phyloP scores from a whole-genome alignment of 2,113 vertebrate species.

The Myrmecobius fasciatus region DNA sequence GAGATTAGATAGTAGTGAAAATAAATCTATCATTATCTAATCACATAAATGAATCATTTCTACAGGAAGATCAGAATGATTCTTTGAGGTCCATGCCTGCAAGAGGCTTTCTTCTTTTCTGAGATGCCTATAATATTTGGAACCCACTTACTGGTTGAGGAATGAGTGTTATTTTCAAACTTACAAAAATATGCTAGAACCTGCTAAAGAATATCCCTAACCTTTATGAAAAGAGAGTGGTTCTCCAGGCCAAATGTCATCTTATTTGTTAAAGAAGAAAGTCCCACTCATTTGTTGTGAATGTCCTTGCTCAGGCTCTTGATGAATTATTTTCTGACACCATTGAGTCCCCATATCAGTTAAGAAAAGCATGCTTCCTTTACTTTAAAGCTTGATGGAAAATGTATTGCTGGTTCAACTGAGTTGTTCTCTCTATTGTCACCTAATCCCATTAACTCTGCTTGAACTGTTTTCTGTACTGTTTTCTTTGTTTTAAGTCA shows the following conservation, averaged over 20 bases:
- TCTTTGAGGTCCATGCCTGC: constrained; percentile 95
- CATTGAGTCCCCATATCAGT: constrained; percentile 90
- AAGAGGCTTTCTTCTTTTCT: constrained; percentile 94
- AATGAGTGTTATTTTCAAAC: constrained; percentile 95
- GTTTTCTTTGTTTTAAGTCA: constrained; percentile 91
- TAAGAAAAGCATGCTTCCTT: constrained; percentile 94
- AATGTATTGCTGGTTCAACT: constrained; percentile 92
- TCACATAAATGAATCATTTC: constrained; percentile 93
- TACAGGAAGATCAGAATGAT: constrained; percentile 91
- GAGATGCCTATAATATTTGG: constrained; percentile 97
- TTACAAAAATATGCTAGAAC: constrained; percentile 92
- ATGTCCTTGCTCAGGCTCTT: constrained; percentile 95
- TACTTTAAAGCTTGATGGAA: constrained; percentile 96
- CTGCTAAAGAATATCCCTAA: constrained; percentile 91
- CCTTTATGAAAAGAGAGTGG: constrained; percentile 88
- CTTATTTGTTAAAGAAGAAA: constrained; percentile 95
- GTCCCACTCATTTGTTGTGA: constrained; percentile 98
- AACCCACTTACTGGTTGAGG: constrained; percentile 97
- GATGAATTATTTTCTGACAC: constrained; percentile 95
- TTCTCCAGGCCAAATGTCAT: constrained; percentile 95
- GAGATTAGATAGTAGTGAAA: constrained; percentile 91
- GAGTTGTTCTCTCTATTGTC: constrained; percentile 93
- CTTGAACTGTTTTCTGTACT: constrained; percentile 96
- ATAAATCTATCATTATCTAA: constrained; percentile 94
- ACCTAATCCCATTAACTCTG: constrained; percentile 91